Conservation (phyloP, 2,113 vertebrate species). For the Gymnarchus niloticus region DNA sequence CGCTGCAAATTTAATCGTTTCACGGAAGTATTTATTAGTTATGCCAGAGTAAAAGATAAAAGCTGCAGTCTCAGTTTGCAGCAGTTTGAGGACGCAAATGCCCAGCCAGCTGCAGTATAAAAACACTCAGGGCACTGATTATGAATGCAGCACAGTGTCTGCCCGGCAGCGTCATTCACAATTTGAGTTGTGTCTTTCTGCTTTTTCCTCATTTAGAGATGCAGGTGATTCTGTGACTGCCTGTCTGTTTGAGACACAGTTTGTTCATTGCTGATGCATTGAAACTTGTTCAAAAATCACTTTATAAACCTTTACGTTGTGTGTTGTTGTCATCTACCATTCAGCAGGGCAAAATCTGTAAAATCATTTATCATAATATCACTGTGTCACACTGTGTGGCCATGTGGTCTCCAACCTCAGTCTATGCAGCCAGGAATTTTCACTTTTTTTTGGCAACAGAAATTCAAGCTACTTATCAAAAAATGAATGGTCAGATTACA, state of each 20-base stretch:
- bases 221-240: not conserved
- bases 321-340: not conserved
- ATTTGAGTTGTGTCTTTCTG: too few relatives aligned
- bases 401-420: too few relatives aligned
- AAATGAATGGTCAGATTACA: not conserved
- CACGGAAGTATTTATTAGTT: not conserved
- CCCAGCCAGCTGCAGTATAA: not conserved
- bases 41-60: not conserved
- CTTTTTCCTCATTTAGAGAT: not conserved
- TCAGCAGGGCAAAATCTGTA: not conserved
- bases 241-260: not conserved
- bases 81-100: not conserved
- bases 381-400: too few relatives aligned
- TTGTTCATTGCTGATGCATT: not conserved
- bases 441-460: not conserved
- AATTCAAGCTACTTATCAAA: not conserved
- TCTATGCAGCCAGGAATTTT: not conserved
- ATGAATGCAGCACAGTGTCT: not conserved
- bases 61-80: not conserved
- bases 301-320: too few relatives aligned
- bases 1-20: not conserved
- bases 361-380: not conserved
- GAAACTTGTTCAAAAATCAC: too few relatives aligned
- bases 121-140: not conserved
- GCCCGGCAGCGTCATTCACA: not conserved